phyloP scores from a whole-genome alignment of 2,113 vertebrate species.

The Plecturocebus donacophilus region DNA sequence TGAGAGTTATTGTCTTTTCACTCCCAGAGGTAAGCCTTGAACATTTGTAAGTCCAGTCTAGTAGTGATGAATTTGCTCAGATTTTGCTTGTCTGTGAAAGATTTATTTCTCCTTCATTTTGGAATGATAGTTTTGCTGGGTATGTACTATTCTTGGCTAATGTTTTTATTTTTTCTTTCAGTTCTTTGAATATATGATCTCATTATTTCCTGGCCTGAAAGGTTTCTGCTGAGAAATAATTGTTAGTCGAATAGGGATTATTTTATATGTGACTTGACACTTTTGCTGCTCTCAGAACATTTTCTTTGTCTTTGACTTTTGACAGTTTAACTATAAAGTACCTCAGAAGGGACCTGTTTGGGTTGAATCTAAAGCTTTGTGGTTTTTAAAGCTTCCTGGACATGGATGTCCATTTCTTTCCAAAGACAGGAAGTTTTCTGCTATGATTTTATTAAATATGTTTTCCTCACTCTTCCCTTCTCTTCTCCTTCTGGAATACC shows the following conservation, averaged over 20 bases:
- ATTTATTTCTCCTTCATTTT: background rate
- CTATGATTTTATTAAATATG: background rate
- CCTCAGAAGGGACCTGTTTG: background rate
- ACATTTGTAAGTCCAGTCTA: background rate
- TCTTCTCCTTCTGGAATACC: background rate
- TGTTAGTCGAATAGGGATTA: background rate
- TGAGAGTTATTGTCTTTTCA: background rate
- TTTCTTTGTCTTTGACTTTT: background rate
- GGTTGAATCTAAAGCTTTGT: background rate
- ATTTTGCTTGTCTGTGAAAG: background rate
- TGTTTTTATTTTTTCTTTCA: background rate
- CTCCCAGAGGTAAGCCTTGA: background rate
- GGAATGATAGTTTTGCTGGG: background rate
- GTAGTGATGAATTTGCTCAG: background rate
- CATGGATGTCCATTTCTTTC: background rate
- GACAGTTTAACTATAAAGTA: background rate
- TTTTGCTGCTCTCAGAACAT: background rate
- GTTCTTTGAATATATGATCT: background rate
- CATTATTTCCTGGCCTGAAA: background rate
- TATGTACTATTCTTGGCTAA: background rate
- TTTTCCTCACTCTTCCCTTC: background rate
- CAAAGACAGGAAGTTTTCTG: background rate
- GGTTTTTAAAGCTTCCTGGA: background rate
- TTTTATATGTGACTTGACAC: background rate
- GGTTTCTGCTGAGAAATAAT: background rate